Conservation (phyloP, 1,140 invertebrate species). For the Panagrolaimus sp. region DNA sequence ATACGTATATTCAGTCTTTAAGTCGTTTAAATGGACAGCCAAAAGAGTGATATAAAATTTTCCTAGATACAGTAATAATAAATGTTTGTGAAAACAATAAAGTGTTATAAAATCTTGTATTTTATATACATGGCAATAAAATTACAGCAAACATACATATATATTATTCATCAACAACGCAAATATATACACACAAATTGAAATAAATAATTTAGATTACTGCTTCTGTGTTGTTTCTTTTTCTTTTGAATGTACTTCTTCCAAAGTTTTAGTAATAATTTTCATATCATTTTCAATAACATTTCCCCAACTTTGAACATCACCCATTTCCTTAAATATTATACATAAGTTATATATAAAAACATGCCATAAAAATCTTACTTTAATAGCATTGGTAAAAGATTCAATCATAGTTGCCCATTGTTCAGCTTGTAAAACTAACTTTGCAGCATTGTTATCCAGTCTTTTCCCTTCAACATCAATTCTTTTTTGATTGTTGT, state of each 20-base stretch:
- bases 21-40: no score
- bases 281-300: conserved; percentile 94
- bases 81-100: no score
- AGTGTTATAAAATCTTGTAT: no score
- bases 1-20: no score
- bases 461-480: conserved; percentile 26
- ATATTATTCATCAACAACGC: no score
- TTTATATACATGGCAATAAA: no score
- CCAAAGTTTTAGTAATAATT: conserved; percentile 80
- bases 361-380: conserved; percentile 15
- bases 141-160: no score
- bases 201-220: no score
- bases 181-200: no score
- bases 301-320: conserved; percentile 95
- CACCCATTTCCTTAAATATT: conserved; percentile 76
- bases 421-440: conserved; percentile 15
- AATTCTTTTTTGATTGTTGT: conserved; percentile 26
- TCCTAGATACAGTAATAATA: no score
- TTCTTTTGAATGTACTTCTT: conserved; percentile 65
- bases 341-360: neutral
- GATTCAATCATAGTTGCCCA: conserved; percentile 21
- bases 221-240: no score
- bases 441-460: conserved; percentile 16
- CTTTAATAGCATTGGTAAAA: conserved; percentile 27
- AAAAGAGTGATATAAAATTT: no score